phyloP scores from a whole-genome alignment of 2,888 invertebrate genomes.

The Plemyria rubiginata region DNA sequence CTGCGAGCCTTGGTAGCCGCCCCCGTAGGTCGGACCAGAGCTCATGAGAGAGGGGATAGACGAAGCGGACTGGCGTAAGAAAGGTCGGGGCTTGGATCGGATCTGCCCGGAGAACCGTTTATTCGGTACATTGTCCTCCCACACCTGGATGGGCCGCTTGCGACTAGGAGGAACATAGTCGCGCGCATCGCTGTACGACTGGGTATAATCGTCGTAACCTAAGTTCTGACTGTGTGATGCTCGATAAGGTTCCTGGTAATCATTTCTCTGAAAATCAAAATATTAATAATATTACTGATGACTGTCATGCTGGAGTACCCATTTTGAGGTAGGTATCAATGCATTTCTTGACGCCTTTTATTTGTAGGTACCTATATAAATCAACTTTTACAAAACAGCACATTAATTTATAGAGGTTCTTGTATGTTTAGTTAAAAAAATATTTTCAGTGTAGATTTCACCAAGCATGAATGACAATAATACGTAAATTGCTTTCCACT shows the following conservation, averaged over 20 bases:
- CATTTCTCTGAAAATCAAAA: conserved; percentile 40
- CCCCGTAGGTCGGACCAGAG: conserved; percentile 12
- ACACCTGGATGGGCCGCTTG: conserved; percentile 54
- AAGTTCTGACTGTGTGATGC: conserved; percentile 29
- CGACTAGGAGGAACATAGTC: conserved; percentile 40
- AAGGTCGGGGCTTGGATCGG: conserved; percentile 1
- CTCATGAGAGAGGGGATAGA: conserved; percentile 3
- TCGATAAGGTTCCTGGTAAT: conserved; percentile 44
- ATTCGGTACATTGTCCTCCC: conserved; percentile 48
- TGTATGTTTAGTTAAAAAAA: background rate
- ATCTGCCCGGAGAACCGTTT: conserved; percentile 50
- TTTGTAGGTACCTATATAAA: background rate
- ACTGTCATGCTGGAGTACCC: background rate
- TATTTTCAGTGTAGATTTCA: background rate
- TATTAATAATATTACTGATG: conserved; percentile 10
- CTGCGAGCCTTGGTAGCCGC: conserved; percentile 12
- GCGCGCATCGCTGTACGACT: conserved; percentile 52
- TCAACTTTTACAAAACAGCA: background rate
- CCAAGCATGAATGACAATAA: background rate
- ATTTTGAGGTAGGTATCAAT: background rate
- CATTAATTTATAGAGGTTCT: background rate
- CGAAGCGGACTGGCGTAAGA: background rate
- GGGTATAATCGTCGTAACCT: conserved; percentile 46
- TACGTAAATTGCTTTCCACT: background rate
- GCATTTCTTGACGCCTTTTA: background rate